Base-by-base conservation (phyloP, 2,888 invertebrate species). In the Drosophila colorata region DNA sequence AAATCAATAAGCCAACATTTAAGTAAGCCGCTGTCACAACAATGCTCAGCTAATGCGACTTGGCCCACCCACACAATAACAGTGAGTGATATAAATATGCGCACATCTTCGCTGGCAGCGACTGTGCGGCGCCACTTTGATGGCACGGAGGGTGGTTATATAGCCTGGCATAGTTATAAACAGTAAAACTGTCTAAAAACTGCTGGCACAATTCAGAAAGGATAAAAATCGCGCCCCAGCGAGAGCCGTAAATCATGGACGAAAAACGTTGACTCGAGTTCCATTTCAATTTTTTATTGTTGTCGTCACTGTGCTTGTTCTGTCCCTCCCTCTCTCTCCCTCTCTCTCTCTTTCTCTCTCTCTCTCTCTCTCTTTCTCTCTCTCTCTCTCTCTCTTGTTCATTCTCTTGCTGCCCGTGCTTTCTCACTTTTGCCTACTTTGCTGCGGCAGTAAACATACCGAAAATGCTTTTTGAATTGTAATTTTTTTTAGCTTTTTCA, bases 381-480 rank as follows among this genome's bases (percentile, higher is more conserved):
- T 38, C 23, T 16, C 35, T 38, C 6, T 1, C 43, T 44, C 7
- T 23, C 28, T n/a, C n/a, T n/a, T n/a, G n/a, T n/a, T n/a, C n/a
- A n/a, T n/a, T n/a, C n/a, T n/a, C n/a, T n/a, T n/a, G n/a, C n/a
- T 11, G 28, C 20, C 18, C n/a, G 37, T 52, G 28, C 14, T 52
- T 18, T 55, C 49, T n/a, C 55, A 43, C 70, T 63, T 48, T 66
- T 81, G 75, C 85, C 82, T 68, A 75, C 83, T 75, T 79, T 59
- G 66, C 83, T 69, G 78, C 76, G 82, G 69, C 82, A 75, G 84
- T 84, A 86, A 86, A 86, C 86, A 88, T 87, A 74, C 87, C 86
- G 25, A 79, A 86, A 86, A 86, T 86, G 88, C 86, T 88, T 86
- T 88, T 88, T 84, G 88, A 87, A 87, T 88, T 87, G 86, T 84